These are phyloP conservation scores for Epinephelus awoara DNA, from an alignment of 2,797 vertebrate species.

Conservation along the genomic window DNA sequence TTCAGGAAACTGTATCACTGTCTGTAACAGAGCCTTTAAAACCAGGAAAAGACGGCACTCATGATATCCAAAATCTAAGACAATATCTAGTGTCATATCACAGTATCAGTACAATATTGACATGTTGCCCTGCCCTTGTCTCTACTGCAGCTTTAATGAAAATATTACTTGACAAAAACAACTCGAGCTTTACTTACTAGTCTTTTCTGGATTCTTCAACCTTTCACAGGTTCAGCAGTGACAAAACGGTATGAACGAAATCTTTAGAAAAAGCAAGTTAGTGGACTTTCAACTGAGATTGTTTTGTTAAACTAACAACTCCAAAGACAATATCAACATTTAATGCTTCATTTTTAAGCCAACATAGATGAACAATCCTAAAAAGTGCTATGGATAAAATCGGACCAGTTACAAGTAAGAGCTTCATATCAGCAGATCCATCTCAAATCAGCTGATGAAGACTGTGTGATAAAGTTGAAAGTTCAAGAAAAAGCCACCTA, in stretches of 20 bases:
- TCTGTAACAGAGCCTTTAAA: too few species aligned
- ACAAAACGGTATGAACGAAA: neutral
- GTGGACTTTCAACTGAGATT: neutral
- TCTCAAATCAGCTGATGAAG: neutral
- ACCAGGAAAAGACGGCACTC: too few species aligned
- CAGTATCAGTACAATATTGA: too few species aligned
- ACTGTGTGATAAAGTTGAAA: neutral
- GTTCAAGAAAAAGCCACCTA: neutral
- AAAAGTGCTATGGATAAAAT: neutral
- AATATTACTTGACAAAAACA: neutral
- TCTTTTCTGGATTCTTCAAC: neutral
- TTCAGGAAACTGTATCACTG: too few species aligned
- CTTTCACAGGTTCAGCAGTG: neutral
- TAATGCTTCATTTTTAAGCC: neutral
- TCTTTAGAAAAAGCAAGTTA: neutral
- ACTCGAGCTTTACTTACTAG: neutral
- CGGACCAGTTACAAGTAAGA: too few species aligned
- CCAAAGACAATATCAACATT: neutral
- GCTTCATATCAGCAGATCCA: too few species aligned
- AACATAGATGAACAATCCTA: neutral
- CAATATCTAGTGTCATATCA: too few species aligned
- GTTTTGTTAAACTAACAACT: neutral
- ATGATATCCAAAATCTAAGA: too few species aligned
- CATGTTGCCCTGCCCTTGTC: too few species aligned
- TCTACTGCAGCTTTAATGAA: neutral